Percentiles rank a stretch among this genome's conserved stretches.
Conservation (phyloP, 2,797 vertebrate genomes). For the Falco concolor region DNA sequence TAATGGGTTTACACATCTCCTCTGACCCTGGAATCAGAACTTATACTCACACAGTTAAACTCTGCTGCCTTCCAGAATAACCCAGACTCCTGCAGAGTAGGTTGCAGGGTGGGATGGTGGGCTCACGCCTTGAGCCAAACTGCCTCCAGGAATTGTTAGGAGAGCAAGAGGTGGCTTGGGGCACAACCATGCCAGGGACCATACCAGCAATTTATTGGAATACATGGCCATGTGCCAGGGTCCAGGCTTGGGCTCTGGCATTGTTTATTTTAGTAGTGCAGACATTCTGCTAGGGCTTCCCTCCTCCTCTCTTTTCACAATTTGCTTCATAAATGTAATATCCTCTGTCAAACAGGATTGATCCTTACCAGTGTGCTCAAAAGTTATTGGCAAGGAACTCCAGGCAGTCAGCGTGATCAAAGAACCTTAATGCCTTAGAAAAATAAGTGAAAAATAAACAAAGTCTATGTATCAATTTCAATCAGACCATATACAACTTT, state of each 20-base stretch:
- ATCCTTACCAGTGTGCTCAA: not conserved
- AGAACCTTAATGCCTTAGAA: constrained; percentile 11
- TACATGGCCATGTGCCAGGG: not conserved
- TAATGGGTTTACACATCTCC: not conserved
- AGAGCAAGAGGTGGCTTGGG: not conserved
- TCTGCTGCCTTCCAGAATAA: not conserved
- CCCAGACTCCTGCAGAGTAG: rapidly evolving
- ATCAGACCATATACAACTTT: not conserved
- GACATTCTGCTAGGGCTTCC: not conserved
- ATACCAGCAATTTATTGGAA: not conserved
- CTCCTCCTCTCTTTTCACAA: not conserved
- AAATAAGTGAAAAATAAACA: constrained; percentile 37
- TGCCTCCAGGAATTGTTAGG: not conserved
- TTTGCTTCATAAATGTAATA: constrained; percentile 1
- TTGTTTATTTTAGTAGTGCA: not conserved
- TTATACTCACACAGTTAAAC: not conserved
- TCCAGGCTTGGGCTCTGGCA: not conserved
- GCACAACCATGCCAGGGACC: not conserved
- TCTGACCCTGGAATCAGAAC: not conserved
- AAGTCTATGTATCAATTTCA: not conserved
- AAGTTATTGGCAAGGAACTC: not conserved
- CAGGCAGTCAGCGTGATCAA: not conserved
- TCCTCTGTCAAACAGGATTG: not conserved
- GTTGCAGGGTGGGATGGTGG: not conserved
- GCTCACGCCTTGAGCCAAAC: not conserved